phyloP scores from a whole-genome alignment of 2,113 vertebrate genomes.

The Willisornis vidua region DNA sequence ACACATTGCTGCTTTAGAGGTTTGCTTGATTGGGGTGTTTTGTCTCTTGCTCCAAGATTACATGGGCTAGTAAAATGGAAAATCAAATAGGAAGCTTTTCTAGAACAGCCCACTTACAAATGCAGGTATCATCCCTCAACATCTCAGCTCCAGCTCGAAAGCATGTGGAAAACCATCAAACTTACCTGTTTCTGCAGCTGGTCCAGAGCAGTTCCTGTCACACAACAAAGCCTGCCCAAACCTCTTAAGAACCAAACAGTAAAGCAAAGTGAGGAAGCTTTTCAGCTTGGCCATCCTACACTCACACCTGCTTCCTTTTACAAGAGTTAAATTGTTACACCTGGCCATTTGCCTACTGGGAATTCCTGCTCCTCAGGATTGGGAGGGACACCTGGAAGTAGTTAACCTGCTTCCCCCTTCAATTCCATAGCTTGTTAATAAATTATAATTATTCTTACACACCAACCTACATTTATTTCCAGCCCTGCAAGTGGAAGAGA shows the following conservation, averaged over 20 bases:
- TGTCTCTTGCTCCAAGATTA: neutral
- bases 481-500: neutral
- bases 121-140: neutral
- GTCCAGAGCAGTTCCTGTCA: neutral
- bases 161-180: neutral
- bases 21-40: neutral
- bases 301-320: neutral
- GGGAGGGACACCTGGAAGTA: neutral
- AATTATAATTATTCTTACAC: neutral
- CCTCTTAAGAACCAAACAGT: neutral
- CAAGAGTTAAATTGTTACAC: neutral
- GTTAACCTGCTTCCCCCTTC: neutral
- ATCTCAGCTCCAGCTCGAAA: neutral
- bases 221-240: rapidly evolving
- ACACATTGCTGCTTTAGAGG: neutral
- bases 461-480: neutral
- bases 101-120: neutral
- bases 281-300: neutral
- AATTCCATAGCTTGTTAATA: neutral
- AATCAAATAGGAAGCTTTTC: neutral
- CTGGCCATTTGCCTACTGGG: slow-evolving; percentile 7
- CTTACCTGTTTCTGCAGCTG: neutral
- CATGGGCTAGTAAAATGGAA: neutral
- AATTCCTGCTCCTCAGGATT: neutral
- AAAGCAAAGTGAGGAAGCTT: neutral